Evolutionary conservation across 2,797 vertebrate genomes (phyloP), one percentile per base, ranked within the genome.

Genomic region (Triplophysa yarkandensis): DNA sequence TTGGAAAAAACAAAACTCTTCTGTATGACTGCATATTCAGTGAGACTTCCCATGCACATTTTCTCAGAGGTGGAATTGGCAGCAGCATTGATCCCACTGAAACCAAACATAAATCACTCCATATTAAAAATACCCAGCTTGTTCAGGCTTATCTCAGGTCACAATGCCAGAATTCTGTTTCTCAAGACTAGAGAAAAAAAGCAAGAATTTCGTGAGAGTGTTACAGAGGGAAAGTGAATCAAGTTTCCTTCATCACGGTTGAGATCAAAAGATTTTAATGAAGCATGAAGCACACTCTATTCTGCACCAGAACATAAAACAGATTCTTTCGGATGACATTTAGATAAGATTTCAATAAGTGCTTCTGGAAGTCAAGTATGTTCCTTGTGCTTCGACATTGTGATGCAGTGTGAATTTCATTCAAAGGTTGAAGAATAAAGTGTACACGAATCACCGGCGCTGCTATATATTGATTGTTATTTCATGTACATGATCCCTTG

Each of bases 21-120:
- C 68, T 65, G 77, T 79, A 76, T 73, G 80, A 83, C 81, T 70
- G 62, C 72, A 76, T 64, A 78, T 76, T 73, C 60, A 72, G 44
- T 55, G 57, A 28, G 32, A 65, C 36, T 65, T 65, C 41, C 48
- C 16, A 25, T 73, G 61, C 46, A 54, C 36, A 1, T 43, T 8
- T 21, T 19, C 19, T 71, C 34, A 30, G 30, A 62, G 21, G 32
- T 50, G 57, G 16, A 17, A 48, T 44, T 60, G 4, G 28, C 32
- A 30, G 32, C 27, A 46, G 54, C 27, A 60, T 7, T n/a, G 6
- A 44, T n/a, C 5, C 1, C 16, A n/a, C 6, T 7, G 13, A 34
- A 32, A 14, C 21, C 27, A 32, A n/a, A n/a, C 44, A 48, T 11
- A 66, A 32, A 32, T 48, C 63, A 32, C 28, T 50, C n/a, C 4